Evolutionary conservation across 2,888 invertebrate species (phyloP), one percentile per base, ranked within the genome.

Genomic region (Ctenicera cuprea): DNA sequence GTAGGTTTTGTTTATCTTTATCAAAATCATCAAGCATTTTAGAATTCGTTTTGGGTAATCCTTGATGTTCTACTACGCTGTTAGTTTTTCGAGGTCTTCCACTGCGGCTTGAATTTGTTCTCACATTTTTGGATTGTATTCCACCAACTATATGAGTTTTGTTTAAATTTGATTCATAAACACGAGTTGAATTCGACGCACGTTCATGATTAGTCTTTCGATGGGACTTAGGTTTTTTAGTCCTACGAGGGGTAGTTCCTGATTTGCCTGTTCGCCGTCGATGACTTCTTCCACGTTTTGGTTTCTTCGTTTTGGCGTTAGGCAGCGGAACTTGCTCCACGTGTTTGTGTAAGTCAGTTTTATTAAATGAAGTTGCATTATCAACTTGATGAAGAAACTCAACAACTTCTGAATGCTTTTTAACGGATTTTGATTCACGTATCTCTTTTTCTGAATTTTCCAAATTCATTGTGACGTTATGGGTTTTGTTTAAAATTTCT

Each of bases 181-280:
- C 14, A n/a, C n/a, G 14, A 7, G 41, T 1, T 14, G 41, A 41
- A 14, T 41, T n/a, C 1, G 14, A n/a, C 0, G 14, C 3, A n/a
- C 14, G n/a, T 14, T 2, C 30, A 30, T 18, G 26, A 26, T 26
- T 54, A 30, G 18, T 54, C 8, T 59, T 37, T 59, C 59, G 16
- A 20, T 12, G 37, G 5, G 37, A 18, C 16, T 20, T 37, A 8
- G 59, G 59, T 20, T 59, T 59, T 59, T 59, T 59, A 0, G 59
- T 38, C 20, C 59, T 38, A 9, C 57, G n/a, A 2, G 37, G n/a
- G 1, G 18, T 59, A 14, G 54, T 54, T 14, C 54, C 14, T 18
- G 59, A 30, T 59, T 38, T 18, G 8, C 26, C n/a, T 9, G n/a
- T 37, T n/a, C 59, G 59, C n/a, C 59, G 5, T 3, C 59, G 37